Evolutionary conservation across 2,797 vertebrate genomes (phyloP).

Genomic region (Loris lydekkerianus): DNA sequence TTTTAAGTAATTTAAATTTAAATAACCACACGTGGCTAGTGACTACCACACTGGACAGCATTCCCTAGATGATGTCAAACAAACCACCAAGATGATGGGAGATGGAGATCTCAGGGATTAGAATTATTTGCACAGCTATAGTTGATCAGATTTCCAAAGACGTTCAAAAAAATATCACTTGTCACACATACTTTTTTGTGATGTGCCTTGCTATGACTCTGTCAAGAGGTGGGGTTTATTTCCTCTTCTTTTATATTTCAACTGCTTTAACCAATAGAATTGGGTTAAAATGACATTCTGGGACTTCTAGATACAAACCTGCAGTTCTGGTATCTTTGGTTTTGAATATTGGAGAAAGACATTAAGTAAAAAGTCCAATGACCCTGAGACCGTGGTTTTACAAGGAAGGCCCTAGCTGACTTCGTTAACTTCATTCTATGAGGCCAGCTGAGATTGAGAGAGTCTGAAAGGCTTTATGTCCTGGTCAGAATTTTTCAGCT

Average conservation of each 20-base stretch:
- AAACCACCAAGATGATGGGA: not conserved
- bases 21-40: not conserved
- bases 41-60: not conserved
- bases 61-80: not conserved
- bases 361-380: not conserved
- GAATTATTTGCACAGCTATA: not conserved
- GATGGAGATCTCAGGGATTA: not conserved
- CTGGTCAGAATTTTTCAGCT: not conserved
- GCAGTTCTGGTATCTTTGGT: not conserved
- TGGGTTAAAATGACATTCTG: not conserved
- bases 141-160: not conserved
- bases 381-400: not conserved
- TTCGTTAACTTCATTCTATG: too few relatives aligned
- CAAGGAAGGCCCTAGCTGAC: not conserved
- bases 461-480: not conserved
- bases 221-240: not conserved
- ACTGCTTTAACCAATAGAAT: not conserved
- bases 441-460: not conserved
- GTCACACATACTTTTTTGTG: not conserved
- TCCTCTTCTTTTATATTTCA: not conserved
- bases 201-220: not conserved
- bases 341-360: not conserved
- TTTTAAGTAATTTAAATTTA: not conserved
- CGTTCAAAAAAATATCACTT: not conserved
- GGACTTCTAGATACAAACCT: not conserved